Conservation (phyloP, 2,888 invertebrate genomes). For the Tortricodes alternella region DNA sequence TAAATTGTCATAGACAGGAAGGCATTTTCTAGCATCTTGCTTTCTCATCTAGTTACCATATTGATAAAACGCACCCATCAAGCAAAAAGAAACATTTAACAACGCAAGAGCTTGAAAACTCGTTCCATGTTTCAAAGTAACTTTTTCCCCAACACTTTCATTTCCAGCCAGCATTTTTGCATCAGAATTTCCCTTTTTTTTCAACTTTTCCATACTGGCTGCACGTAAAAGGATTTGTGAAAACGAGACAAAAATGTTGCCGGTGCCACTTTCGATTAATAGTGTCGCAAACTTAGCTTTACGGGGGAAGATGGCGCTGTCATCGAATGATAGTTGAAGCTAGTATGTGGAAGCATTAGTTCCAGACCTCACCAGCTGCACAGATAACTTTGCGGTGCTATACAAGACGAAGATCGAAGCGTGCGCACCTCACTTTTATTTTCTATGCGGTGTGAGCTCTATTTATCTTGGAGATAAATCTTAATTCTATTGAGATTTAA, state of each 20-base stretch:
- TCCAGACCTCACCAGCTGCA: neutral
- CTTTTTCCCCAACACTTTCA: constrained; percentile 31
- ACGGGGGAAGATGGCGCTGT: neutral
- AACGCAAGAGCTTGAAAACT: neutral
- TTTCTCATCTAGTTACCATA: neutral
- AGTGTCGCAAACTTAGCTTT: constrained; percentile 13
- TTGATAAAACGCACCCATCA: neutral
- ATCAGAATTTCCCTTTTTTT: constrained; percentile 42
- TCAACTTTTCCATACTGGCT: constrained; percentile 39
- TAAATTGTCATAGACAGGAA: neutral
- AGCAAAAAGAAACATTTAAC: neutral
- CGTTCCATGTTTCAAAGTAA: constrained; percentile 5
- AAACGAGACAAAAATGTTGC: constrained; percentile 56
- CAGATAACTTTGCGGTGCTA: neutral
- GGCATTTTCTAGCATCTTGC: neutral
- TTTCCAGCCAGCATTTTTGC: constrained; percentile 34
- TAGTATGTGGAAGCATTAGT: neutral
- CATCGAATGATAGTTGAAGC: neutral
- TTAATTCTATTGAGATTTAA: constrained; percentile 28
- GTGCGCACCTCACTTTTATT: constrained; percentile 25
- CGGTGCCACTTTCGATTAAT: constrained; percentile 57
- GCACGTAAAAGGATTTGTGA: constrained; percentile 50
- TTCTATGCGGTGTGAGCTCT: constrained; percentile 13
- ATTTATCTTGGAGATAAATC: constrained; percentile 31
- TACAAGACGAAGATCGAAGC: constrained; percentile 20